phyloP scores from a whole-genome alignment of 2,797 vertebrate species.

The Megalops cyprinoides region DNA sequence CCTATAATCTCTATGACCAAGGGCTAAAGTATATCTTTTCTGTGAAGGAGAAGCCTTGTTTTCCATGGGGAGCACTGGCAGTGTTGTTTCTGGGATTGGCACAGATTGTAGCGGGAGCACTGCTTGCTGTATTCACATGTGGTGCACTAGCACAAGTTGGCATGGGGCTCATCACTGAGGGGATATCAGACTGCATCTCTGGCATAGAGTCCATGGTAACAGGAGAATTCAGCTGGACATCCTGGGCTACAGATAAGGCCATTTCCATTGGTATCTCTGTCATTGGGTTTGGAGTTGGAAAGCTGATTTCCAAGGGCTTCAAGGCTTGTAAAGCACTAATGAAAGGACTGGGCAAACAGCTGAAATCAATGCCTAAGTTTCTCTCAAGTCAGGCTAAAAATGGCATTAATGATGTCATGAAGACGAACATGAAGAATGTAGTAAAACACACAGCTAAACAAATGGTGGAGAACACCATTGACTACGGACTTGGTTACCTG shows the following conservation, averaged over 20 bases:
- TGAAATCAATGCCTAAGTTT: constrained; percentile 28
- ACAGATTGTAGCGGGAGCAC: not conserved
- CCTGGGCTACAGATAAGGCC: constrained; percentile 27
- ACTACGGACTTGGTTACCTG: not conserved
- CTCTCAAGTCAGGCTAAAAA: constrained; percentile 3
- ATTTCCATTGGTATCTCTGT: constrained; percentile 29
- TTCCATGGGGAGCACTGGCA: constrained; percentile 24
- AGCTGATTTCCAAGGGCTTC: constrained; percentile 27
- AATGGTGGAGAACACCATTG: not conserved
- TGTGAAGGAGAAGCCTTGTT: constrained; percentile 27
- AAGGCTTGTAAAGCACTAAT: not conserved
- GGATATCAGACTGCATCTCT: constrained; percentile 31
- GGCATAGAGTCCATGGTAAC: too few relatives aligned
- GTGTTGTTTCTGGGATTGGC: constrained; percentile 23
- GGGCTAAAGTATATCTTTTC: constrained; percentile 16
- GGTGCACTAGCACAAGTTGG: not conserved
- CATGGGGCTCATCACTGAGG: constrained; percentile 13
- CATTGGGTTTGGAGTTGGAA: constrained; percentile 28
- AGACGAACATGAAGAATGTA: constrained; percentile 29
- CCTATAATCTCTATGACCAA: not conserved
- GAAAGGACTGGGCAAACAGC: constrained; percentile 9
- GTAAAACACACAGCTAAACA: not conserved
- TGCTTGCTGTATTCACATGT: not conserved
- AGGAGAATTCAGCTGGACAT: too few relatives aligned
- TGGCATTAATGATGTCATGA: not conserved